These are phyloP conservation scores for Chrysomela aeneicollis DNA, from an alignment of 2,888 invertebrate genomes.

Conservation along the genomic window DNA sequence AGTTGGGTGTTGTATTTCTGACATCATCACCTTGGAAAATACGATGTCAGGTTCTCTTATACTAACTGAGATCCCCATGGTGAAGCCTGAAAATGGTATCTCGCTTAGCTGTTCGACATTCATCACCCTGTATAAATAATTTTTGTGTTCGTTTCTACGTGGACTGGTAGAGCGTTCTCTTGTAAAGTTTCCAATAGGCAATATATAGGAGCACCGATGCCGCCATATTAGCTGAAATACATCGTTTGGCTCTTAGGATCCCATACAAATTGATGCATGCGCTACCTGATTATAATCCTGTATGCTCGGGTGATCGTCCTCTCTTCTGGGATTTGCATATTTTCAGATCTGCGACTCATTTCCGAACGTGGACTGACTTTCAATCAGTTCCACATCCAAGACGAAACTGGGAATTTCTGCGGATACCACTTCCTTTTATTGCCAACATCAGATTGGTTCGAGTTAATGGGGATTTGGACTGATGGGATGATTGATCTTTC, in stretches of 20 bases:
- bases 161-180: slow-evolving; percentile 5
- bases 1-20: no score
- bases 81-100: no score
- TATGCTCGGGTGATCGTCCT: slow-evolving; percentile 39
- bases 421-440: no score
- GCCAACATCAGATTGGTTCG: no score
- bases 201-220: slow-evolving; percentile 42
- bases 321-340: slow-evolving; percentile 42
- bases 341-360: slow-evolving; percentile 29
- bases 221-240: slow-evolving; percentile 50
- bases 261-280: slow-evolving; percentile 43
- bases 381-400: slow-evolving; percentile 13
- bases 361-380: slow-evolving; percentile 22
- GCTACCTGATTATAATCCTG: slow-evolving; percentile 41
- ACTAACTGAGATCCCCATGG: no score
- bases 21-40: no score
- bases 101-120: no score
- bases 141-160: not conserved
- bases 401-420: not conserved
- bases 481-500: no score
- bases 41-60: no score
- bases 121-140: not conserved
- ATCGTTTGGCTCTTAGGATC: slow-evolving; percentile 49
- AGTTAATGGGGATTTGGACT: no score
- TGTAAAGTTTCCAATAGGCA: slow-evolving; percentile 20